A percentile compares a stretch with the other conserved stretches of the same genome.
Evolutionary conservation across 2,113 vertebrate genomes (phyloP).

Genomic region (Ornithorhynchus anatinus): DNA sequence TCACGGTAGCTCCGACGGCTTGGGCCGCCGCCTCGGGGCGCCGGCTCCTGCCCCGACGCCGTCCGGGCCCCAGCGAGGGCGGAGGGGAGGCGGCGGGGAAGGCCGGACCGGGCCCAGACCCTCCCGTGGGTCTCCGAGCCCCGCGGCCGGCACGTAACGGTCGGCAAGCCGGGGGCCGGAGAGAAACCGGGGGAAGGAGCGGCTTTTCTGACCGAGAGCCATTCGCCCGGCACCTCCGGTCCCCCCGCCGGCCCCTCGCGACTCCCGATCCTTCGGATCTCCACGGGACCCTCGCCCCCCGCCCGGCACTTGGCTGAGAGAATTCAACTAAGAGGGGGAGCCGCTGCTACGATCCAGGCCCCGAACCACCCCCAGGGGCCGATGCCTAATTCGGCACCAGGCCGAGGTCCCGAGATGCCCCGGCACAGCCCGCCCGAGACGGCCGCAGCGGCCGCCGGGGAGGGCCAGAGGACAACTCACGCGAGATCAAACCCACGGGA

Average conservation of each 20-base stretch:
- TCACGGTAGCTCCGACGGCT: not conserved
- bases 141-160: not conserved
- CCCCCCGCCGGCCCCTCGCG: not conserved
- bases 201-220: no score
- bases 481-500: slow-evolving; percentile 37
- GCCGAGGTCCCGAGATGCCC: not conserved
- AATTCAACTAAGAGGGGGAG: not conserved
- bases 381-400: not conserved
- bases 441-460: not conserved
- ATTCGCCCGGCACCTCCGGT: no score
- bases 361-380: not conserved
- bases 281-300: no score
- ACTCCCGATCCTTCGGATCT: not conserved
- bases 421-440: not conserved
- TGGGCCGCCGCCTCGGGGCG: not conserved
- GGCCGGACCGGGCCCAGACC: not conserved
- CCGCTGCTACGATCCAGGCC: not conserved
- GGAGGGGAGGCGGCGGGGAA: no score
- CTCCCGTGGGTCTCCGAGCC: not conserved
- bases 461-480: not conserved
- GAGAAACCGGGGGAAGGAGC: not conserved
- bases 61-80: no score
- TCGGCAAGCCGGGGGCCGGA: not conserved
- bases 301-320: not conserved
- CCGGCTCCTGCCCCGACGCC: not conserved